phyloP scores from a whole-genome alignment of 2,888 invertebrate genomes.

The Coenonympha arcania region DNA sequence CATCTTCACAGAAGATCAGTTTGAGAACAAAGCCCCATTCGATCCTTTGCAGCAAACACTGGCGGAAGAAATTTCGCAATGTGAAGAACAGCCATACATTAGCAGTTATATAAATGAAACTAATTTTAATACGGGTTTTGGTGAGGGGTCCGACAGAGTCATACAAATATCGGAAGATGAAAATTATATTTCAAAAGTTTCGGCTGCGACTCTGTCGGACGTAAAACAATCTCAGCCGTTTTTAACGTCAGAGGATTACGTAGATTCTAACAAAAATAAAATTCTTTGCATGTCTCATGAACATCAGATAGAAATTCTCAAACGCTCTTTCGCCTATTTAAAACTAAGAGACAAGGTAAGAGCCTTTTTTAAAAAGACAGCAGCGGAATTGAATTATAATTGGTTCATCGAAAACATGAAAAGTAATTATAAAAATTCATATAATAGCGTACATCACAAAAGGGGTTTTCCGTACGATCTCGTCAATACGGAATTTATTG shows the following conservation, averaged over 20 bases:
- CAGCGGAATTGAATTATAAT: constrained; percentile 41
- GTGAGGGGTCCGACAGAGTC: constrained; percentile 75
- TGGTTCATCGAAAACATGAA: constrained; percentile 36
- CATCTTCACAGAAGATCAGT: constrained; percentile 39
- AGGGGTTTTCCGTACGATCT: constrained; percentile 57
- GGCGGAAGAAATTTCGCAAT: constrained; percentile 50
- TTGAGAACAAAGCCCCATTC: constrained; percentile 24
- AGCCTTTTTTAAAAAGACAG: constrained; percentile 52
- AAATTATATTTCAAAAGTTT: constrained; percentile 56
- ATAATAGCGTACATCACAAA: constrained; percentile 12
- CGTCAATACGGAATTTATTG: constrained; percentile 74
- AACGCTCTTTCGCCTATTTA: constrained; percentile 42
- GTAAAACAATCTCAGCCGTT: constrained; percentile 72
- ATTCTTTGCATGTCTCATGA: constrained; percentile 27
- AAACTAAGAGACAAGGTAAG: constrained; percentile 51
- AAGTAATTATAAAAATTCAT: constrained; percentile 24
- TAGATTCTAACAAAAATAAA: constrained; percentile 30
- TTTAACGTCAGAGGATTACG: constrained; percentile 49
- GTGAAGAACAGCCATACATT: constrained; percentile 35
- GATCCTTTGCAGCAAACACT: constrained; percentile 48
- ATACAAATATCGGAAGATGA: constrained; percentile 61
- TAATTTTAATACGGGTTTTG: constrained; percentile 73
- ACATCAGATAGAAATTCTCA: constrained; percentile 39
- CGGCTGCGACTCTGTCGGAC: constrained; percentile 76
- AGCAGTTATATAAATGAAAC: constrained; percentile 44